phyloP scores from a whole-genome alignment of 2,888 invertebrate species.

The Galerucella pusilla region DNA sequence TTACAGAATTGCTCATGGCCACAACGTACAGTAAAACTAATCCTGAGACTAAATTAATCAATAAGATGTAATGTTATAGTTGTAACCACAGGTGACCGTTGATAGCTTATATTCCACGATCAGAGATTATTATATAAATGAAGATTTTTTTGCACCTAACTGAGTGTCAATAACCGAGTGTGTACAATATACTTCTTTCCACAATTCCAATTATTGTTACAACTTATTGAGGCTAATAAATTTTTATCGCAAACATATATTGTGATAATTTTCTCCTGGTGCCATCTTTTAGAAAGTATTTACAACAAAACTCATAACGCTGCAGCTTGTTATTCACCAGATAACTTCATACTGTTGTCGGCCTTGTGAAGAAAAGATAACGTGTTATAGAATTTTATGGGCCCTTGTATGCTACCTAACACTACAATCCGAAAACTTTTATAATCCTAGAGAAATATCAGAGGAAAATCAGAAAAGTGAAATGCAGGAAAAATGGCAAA shows the following conservation, averaged over 20 bases:
- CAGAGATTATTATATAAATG: no score
- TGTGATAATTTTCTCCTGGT: conserved; percentile 24
- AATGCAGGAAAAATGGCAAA: conserved; percentile 38
- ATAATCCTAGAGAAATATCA: conserved; percentile 52
- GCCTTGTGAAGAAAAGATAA: conserved; percentile 56
- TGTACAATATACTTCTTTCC: no score
- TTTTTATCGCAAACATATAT: neutral
- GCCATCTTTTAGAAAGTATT: conserved; percentile 38
- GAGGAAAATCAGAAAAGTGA: conserved; percentile 45
- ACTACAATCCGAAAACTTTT: conserved; percentile 53
- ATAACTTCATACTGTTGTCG: conserved; percentile 55
- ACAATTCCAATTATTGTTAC: neutral
- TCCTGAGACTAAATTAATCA: no score
- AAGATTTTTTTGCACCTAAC: no score
- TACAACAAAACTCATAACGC: conserved; percentile 51
- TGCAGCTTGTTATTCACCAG: conserved; percentile 53
- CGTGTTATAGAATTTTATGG: conserved; percentile 50
- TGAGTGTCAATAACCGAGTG: no score
- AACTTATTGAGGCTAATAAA: neutral
- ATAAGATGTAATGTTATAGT: no score
- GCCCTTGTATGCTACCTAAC: conserved; percentile 35
- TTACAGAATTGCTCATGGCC: no score
- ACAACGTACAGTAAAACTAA: no score
- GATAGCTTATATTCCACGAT: no score
- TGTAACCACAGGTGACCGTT: no score